phyloP scores from a whole-genome alignment of 2,797 vertebrate genomes.

The Todus mexicanus region DNA sequence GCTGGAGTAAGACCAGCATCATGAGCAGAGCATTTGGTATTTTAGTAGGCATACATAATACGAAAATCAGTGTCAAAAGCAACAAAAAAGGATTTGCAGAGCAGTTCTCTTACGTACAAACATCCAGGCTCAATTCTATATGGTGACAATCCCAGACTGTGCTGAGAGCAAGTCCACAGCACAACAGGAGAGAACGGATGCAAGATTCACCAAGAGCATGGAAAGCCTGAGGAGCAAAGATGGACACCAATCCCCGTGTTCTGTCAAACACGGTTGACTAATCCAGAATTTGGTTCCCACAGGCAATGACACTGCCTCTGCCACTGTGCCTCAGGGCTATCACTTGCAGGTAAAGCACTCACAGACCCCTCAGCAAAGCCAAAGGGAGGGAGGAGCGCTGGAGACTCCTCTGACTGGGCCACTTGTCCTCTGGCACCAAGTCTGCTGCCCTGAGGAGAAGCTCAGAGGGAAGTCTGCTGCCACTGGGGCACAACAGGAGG shows the following conservation, averaged over 20 bases:
- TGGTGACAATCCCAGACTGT: neutral
- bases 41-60: neutral
- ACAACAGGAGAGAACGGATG: neutral
- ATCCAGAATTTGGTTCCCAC: neutral
- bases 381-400: neutral
- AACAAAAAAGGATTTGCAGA: neutral
- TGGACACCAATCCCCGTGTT: rapidly evolving
- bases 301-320: neutral
- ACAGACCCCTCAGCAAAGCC: neutral
- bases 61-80: neutral
- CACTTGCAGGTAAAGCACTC: neutral
- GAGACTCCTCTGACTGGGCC: neutral
- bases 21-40: neutral
- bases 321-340: rapidly evolving
- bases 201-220: rapidly evolving
- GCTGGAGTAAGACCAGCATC: neutral
- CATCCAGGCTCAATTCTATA: neutral
- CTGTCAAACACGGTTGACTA: neutral
- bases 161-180: neutral
- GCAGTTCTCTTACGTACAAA: neutral
- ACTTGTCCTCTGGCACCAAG: neutral
- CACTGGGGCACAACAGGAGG: neutral
- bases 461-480: neutral
- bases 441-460: neutral
- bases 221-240: neutral